Evolutionary conservation across 1,140 invertebrate species (phyloP), one percentile per base, ranked within the genome.

Genomic region (Armadillidium nasatum): DNA sequence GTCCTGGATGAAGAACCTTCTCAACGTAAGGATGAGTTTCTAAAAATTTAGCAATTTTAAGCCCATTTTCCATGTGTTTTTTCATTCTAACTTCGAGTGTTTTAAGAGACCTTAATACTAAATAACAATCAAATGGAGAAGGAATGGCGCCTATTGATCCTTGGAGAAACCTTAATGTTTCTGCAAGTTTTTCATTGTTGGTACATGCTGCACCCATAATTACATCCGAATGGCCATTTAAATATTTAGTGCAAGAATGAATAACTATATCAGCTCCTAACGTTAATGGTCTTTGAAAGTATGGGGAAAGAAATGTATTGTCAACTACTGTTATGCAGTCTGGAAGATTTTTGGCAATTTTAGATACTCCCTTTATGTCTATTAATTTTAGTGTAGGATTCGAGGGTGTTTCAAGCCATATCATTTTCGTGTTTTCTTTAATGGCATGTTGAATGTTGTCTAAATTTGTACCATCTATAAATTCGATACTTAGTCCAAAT

Each of bases 341-440:
- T 75, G 91, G 86, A 79, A 79, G 84, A 84, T 80, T 85, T 81
- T 79, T 83, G 67, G 89, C 89, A 0, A 90, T 87, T 43, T 90
- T 82, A 78, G 91, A 87, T 23, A 97, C 86, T 4, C 88, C 90
- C 80, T 89, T 87, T 76, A 99, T 95, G 84, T 99, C 96, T 22
- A 91, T 88, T 15, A 99, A 85, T 87, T 96, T 96, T 81, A 99
- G 84, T 0, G 93, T 86, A 0, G 97, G 97, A 88, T 99, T 99
- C n/a, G 97, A 97, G 0, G 97, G 97, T 0, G 93, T 93, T 86
- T 99, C 97, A 71, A 98, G 86, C 96, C 96, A 99, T 22, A 99
- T 77, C 77, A 79, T 73, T 33, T 19, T 60, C 50, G 50, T 60
- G 50, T 60, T 60, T 15, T 13, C 11, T 60, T 19, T 13, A 2